Evolutionary conservation across 2,797 vertebrate genomes (phyloP), one percentile per base, ranked within the genome.

Genomic region (Sylvilagus floridanus): DNA sequence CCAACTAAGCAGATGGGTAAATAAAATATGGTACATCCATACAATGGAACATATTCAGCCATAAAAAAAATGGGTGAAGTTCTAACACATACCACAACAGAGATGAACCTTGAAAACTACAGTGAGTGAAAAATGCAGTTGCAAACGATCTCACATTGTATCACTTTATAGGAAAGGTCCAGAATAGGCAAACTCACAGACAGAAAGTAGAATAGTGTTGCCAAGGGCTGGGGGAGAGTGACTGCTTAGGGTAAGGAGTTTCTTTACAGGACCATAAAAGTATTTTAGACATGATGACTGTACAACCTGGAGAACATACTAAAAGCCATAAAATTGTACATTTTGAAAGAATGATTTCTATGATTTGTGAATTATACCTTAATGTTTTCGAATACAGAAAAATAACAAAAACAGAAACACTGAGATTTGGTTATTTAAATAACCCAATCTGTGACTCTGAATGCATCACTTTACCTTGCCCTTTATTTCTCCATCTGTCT

Each of bases 401-500:
- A 84, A 5, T n/a, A 90, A 77, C 63, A 63, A 94, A 90, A 92
- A 32, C 4, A 68, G 30, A 92, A 84, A 87, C 21, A 89, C 24
- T 77, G 35, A 4, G 71, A 82, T 87, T 88, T 93, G 76, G 69
- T 63, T 84, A 21, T 85, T 76, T 92, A 63, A 87, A 42, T 83
- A 85, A 87, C 42, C 91, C 73, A 94, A 17, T 85, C 76, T 78
- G 60, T 79, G 77, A 93, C 16, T 73, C 84, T 47, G n/a, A 87
- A 26, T 71, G 88, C 77, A 85, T 86, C 75, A 84, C 19, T 93
- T 79, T 24, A 88, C 35, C 92, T 66, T 88, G 60, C 65, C 54
- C 28, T 92, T 91, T 91, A 79, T 84, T 94, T 94, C 32, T 52
- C 84, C 30, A 84, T 86, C 52, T 88, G 60, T 88, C 24, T 57